Percentiles rank a stretch among this genome's conserved stretches.
Evolutionary conservation across 2,797 vertebrate genomes (phyloP).

Genomic region (Siniperca scherzeri): DNA sequence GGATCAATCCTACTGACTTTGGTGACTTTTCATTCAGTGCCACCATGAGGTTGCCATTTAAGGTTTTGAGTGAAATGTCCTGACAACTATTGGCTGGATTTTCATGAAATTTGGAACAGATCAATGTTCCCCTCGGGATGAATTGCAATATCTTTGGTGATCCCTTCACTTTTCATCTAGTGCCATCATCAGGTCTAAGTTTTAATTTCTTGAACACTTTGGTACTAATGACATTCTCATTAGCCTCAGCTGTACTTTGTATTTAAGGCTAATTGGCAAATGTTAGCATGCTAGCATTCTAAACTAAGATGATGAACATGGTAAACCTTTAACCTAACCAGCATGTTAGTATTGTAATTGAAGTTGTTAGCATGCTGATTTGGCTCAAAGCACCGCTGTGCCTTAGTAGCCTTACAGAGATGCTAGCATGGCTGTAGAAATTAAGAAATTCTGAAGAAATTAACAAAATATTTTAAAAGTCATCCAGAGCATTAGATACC

Average conservation of each 20-base stretch:
- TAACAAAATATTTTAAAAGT: not conserved
- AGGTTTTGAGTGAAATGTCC: not conserved
- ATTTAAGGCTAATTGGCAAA: not conserved
- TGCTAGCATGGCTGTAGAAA: not conserved
- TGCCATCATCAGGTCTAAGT: not conserved
- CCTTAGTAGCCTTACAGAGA: not conserved
- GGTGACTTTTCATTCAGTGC: not conserved
- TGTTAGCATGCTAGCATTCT: not conserved
- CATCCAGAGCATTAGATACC: not conserved
- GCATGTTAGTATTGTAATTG: not conserved
- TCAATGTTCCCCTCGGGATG: not conserved
- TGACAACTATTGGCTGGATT: not conserved
- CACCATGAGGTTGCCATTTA: not conserved
- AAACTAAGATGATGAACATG: not conserved
- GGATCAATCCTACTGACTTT: not conserved
- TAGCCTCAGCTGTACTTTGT: not conserved
- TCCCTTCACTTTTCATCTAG: not conserved
- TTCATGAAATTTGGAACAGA: not conserved
- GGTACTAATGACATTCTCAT: not conserved
- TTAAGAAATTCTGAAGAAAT: not conserved
- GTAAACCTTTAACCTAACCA: not conserved
- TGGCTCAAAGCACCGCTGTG: not conserved
- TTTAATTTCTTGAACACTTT: not conserved
- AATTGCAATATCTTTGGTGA: not conserved
- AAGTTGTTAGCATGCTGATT: not conserved